These are phyloP conservation scores for Epizoanthus rinbou DNA, from an alignment of 92 coral and sea anemone genomes.

Conservation along the genomic window DNA sequence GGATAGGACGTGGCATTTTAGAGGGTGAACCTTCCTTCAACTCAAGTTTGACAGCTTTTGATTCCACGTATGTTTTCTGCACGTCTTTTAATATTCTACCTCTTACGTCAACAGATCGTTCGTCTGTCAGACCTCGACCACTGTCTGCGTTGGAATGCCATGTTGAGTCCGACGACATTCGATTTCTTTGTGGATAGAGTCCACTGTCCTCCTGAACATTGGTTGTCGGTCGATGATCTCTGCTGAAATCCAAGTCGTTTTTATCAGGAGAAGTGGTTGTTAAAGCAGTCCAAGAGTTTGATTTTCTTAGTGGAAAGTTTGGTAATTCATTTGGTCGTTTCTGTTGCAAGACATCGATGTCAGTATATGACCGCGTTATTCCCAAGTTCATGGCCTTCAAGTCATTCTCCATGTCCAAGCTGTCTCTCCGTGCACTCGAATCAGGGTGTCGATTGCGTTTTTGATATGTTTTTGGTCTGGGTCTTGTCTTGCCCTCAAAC, in stretches of 20 bases:
- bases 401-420: constrained; percentile 23
- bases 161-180: constrained; percentile 52
- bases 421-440: constrained; percentile 26
- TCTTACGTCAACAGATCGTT: constrained; percentile 32
- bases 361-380: constrained; percentile 69
- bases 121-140: constrained; percentile 6
- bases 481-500: constrained; percentile 80
- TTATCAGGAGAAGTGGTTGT: constrained; percentile 42
- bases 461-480: constrained; percentile 56
- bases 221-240: constrained; percentile 17
- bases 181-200: constrained; percentile 56
- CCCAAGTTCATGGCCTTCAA: constrained; percentile 52
- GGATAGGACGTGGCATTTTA: constrained; percentile 78
- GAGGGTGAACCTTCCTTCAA: constrained; percentile 78
- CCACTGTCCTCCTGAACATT: constrained; percentile 27
- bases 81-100: constrained; percentile 51
- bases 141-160: constrained; percentile 27
- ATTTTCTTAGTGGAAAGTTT: constrained; percentile 61
- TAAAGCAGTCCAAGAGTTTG: constrained; percentile 85
- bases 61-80: constrained; percentile 74
- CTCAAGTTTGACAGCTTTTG: constrained; percentile 86
- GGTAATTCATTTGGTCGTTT: constrained; percentile 50
- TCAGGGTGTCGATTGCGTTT: constrained; percentile 61
- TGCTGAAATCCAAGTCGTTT: constrained; percentile 5
- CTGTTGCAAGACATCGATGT: constrained; percentile 66